Percentiles rank a stretch among this genome's conserved stretches.
Evolutionary conservation across 2,888 invertebrate genomes (phyloP).

Genomic region (Dolichomitus sp.): DNA sequence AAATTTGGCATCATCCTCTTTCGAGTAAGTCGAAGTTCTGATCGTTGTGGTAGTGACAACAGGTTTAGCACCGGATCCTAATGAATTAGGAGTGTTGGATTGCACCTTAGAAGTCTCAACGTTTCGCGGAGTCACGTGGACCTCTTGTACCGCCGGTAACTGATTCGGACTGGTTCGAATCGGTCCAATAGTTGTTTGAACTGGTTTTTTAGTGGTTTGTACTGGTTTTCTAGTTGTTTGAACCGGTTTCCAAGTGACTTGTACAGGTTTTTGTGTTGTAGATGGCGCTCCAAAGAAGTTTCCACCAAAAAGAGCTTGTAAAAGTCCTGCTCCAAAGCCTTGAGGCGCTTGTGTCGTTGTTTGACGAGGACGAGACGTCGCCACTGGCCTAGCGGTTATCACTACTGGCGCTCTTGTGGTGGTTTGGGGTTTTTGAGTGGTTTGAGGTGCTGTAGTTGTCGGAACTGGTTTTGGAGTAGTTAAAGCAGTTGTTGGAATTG

Average conservation of each 20-base stretch:
- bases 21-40: slow-evolving; percentile 72
- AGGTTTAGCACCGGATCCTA: slow-evolving; percentile 73
- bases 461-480: slow-evolving; percentile 54
- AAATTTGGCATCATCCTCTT: slow-evolving; percentile 81
- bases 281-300: slow-evolving; percentile 73
- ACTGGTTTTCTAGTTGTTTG: slow-evolving; percentile 78
- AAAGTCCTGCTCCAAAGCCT: slow-evolving; percentile 78
- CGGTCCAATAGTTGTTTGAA: slow-evolving; percentile 58
- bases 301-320: slow-evolving; percentile 81
- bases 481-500: slow-evolving; percentile 56
- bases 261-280: slow-evolving; percentile 68
- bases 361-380: slow-evolving; percentile 78
- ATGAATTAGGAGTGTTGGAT: slow-evolving; percentile 73
- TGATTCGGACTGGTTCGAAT: slow-evolving; percentile 10
- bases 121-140: slow-evolving; percentile 64
- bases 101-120: slow-evolving; percentile 70
- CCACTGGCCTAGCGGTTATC: slow-evolving; percentile 72
- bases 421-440: slow-evolving; percentile 61
- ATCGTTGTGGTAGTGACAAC: slow-evolving; percentile 54
- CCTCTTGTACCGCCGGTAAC: background rate
- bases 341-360: slow-evolving; percentile 83
- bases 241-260: slow-evolving; percentile 84
- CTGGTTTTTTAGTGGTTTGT: slow-evolving; percentile 65
- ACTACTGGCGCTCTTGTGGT: slow-evolving; percentile 62
- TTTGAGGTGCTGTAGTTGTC: slow-evolving; percentile 14